Evolutionary conservation across 2,113 vertebrate species (phyloP), one percentile per base, ranked within the genome.

Genomic region (Corvus cornix): DNA sequence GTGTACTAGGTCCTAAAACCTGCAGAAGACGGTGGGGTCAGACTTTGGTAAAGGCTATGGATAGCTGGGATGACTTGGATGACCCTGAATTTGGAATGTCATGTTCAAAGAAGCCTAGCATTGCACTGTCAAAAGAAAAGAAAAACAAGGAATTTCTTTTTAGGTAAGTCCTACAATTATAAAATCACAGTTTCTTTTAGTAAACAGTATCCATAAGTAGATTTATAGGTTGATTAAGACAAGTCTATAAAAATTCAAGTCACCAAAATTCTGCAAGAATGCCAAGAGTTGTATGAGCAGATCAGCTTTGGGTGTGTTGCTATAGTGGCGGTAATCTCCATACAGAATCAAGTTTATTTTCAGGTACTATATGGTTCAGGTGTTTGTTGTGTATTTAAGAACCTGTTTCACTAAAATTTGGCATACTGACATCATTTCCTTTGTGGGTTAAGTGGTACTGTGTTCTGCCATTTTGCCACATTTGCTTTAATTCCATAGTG

Each of bases 21-120:
- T 98, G 98, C 67, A 98, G 99, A 56, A 98, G 99, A 85, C 98
- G 99, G 16, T 99, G 99, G 99, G 99, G 99, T 68, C 99, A 99
- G 97, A 98, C 98, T 7, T 92, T 97, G 55, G 87, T 98, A 91
- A 99, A 98, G 95, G 96, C 97, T 53, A 95, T 95, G 59, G 99
- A 99, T 48, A 98, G 98, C 93, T 99, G 98, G 98, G 99, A 99
- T 64, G 98, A 99, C 68, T 97, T 97, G 19, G 99, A 99, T 77
- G 98, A 97, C 19, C 85, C 93, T 13, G 99, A 99, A 77, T 97
- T 98, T 5, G 98, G 98, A 37, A 98, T 96, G 44, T 99, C 98
- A 6, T 98, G 98, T 96, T 99, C 99, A 64, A 99, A 99, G 97
- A 99, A 99, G 90, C 98, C 98, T 76, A 99, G 98, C 81, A 98